These are phyloP conservation scores for Colaptes auratus DNA, from an alignment of 2,113 vertebrate genomes.

Conservation along the genomic window DNA sequence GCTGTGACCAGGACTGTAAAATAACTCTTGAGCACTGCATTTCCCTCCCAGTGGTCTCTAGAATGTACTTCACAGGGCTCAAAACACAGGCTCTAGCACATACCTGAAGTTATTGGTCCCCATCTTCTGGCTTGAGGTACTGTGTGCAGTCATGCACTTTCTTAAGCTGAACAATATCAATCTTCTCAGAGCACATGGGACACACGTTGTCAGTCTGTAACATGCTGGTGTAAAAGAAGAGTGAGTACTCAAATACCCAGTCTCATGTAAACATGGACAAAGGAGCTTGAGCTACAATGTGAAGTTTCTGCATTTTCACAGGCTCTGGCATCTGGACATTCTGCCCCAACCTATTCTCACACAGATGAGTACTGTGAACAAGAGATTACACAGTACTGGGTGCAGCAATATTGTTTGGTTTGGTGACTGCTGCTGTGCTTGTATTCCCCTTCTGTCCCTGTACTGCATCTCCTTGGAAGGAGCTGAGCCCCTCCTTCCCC, in stretches of 20 bases:
- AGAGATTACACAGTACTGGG: accelerated
- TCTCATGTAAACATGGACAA: accelerated
- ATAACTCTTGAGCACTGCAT: background rate
- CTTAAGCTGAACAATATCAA: constrained; percentile 78
- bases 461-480: background rate
- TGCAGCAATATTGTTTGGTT: background rate
- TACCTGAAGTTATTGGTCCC: constrained; percentile 71
- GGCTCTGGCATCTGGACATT: background rate
- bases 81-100: background rate
- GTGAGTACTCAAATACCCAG: background rate
- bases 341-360: accelerated
- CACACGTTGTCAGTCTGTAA: constrained; percentile 86
- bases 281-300: background rate
- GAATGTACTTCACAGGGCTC: background rate
- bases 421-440: background rate
- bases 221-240: constrained; percentile 77
- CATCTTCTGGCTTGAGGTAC: constrained; percentile 80
- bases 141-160: constrained; percentile 82
- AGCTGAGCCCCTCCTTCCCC: no score
- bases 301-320: background rate
- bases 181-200: constrained; percentile 92
- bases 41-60: accelerated
- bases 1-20: background rate
- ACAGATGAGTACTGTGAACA: no score
- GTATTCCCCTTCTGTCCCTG: accelerated